Base-by-base conservation (phyloP, 2,888 invertebrate species). In the Trachelus tabidus region DNA sequence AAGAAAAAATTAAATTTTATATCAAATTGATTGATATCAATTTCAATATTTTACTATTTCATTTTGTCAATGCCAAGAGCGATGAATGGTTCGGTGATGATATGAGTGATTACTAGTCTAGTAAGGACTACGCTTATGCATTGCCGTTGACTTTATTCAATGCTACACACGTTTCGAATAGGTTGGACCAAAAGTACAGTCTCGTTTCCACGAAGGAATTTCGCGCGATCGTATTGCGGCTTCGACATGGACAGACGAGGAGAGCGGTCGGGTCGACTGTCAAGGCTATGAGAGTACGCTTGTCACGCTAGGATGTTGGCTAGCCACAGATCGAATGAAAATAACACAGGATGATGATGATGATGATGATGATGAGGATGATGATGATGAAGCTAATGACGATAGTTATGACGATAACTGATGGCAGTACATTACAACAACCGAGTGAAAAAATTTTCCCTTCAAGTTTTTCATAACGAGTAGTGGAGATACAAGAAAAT, bases 281-380 rank as follows among this genome's bases (percentile, higher is more conserved):
- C 90, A 90, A 89, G 90, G 89, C 85, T 87, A 82, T 84, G 86
- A 82, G 85, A 88, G 85, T 82, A 76, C 83, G 86, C 81, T 83
- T 82, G 89, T 89, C 88, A 87, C 85, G 87, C 85, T 81, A 85
- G 82, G 81, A 84, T 86, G 81, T 80, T 81, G 76, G 80, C 80
- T 78, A 81, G 79, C 80, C 82, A 79, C 80, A 83, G 83, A 87
- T 87, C 83, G 82, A 83, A 84, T 83, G 82, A 83, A 85, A 85
- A 85, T 86, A 85, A 85, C 82, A 84, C 71, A 34, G 71, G 71
- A 71, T 71, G 71, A 71, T 71, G 71, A 71, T 69, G 69, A 69
- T 69, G 69, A 69, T 69, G 69, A 69, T 30, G 69, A 69, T 4
- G 71, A 71, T 1, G 71, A 71, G 30, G 34, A 71, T 30, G 71